phyloP scores from a whole-genome alignment of 2,113 vertebrate species.

The Proterorhinus semilunaris region DNA sequence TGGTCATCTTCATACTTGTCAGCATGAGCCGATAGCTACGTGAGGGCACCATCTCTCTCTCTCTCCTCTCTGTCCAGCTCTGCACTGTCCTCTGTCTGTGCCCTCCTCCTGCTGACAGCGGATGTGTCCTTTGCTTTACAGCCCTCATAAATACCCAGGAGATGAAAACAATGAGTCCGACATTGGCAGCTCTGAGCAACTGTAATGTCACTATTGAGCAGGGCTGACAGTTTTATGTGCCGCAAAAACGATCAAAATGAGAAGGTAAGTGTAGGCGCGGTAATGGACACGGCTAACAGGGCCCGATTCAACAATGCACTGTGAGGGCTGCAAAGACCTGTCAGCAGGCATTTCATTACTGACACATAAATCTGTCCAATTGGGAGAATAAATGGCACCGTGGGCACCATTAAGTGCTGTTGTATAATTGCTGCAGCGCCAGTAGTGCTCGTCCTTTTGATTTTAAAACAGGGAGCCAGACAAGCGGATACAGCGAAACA shows the following conservation, averaged over 20 bases:
- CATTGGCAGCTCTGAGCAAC: slow-evolving; percentile 31
- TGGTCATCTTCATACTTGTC: slow-evolving; percentile 49
- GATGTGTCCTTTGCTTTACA: slow-evolving; percentile 44
- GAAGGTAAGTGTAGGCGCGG: slow-evolving; percentile 45
- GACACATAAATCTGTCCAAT: slow-evolving; percentile 54
- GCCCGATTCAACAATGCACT: slow-evolving; percentile 45
- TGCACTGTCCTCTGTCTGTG: slow-evolving; percentile 17
- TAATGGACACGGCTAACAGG: slow-evolving; percentile 40
- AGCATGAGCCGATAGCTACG: slow-evolving; percentile 33
- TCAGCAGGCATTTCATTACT: slow-evolving; percentile 65
- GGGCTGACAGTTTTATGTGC: slow-evolving; percentile 57
- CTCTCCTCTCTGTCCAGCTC: slow-evolving; percentile 6
- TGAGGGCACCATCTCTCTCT: slow-evolving; percentile 27
- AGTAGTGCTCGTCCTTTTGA: slow-evolving; percentile 16
- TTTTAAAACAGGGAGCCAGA: slow-evolving; percentile 14
- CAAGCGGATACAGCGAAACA: slow-evolving; percentile 12
- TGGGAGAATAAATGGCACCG: slow-evolving; percentile 53
- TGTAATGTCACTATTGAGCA: slow-evolving; percentile 50
- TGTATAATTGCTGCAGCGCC: slow-evolving; percentile 44
- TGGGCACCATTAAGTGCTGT: slow-evolving; percentile 47
- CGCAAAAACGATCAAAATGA: slow-evolving; percentile 42
- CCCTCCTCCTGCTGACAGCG: slow-evolving; percentile 32
- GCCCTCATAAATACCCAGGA: slow-evolving; percentile 49
- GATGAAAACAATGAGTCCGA: slow-evolving; percentile 47
- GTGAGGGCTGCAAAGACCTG: slow-evolving; percentile 33